Evolutionary conservation across 1,140 invertebrate genomes (phyloP).

Genomic region (Drosophila kanapiae): DNA sequence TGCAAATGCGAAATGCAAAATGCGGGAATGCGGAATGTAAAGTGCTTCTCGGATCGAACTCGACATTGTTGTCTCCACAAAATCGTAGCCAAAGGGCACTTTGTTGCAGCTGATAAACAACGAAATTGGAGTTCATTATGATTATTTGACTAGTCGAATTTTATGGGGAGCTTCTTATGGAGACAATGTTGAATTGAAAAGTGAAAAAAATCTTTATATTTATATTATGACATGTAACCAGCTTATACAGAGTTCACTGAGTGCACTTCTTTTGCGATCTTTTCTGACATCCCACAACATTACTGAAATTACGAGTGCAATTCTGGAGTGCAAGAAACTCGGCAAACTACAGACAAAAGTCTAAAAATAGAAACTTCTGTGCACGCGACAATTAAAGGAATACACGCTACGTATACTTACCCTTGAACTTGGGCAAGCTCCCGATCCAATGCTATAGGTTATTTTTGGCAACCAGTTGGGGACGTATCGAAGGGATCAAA

Average conservation of each 20-base stretch:
- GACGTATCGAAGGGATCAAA: background rate
- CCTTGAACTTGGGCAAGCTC: conserved; percentile 23
- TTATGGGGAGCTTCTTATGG: background rate
- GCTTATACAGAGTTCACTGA: too few relatives aligned
- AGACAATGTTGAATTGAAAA: conserved; percentile 6
- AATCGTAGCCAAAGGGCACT: conserved; percentile 22
- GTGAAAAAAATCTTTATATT: too few relatives aligned
- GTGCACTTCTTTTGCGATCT: too few relatives aligned
- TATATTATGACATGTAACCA: too few relatives aligned
- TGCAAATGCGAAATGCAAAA: conserved; percentile 17
- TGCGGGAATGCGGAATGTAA: background rate
- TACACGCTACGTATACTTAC: conserved; percentile 16
- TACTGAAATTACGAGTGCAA: background rate
- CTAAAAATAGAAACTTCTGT: background rate
- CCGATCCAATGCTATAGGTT: background rate
- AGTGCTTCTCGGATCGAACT: conserved; percentile 20
- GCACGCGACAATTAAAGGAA: conserved; percentile 9
- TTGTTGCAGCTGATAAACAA: conserved; percentile 39
- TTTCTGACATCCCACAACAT: too few relatives aligned
- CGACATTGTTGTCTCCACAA: conserved; percentile 32
- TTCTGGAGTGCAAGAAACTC: background rate
- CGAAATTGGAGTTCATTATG: conserved; percentile 23
- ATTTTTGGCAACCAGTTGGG: conserved; percentile 2
- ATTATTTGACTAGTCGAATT: conserved; percentile 37
- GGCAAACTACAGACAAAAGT: background rate